Conservation (phyloP, 1,140 invertebrate genomes). For the Drosophila prosaltans region DNA sequence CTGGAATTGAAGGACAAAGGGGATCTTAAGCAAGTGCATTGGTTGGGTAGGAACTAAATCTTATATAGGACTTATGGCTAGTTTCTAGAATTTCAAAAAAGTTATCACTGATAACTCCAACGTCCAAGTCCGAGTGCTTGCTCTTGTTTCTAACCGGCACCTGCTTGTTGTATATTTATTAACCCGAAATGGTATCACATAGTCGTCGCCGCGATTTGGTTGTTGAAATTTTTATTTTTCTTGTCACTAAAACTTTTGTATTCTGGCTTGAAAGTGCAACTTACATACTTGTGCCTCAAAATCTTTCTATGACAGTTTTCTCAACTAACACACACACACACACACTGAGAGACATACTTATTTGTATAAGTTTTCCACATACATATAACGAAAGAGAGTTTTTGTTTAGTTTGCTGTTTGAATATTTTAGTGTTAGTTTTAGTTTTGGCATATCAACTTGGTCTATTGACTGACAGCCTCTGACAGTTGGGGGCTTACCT, state of each 20-base stretch:
- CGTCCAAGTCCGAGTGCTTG: too few relatives aligned
- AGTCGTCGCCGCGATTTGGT: neutral
- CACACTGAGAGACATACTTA: neutral
- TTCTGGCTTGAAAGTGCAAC: constrained; percentile 57
- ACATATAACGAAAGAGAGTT: constrained; percentile 32
- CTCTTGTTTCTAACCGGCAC: too few relatives aligned
- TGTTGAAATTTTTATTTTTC: neutral
- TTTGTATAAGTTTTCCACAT: constrained; percentile 1
- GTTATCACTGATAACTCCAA: too few relatives aligned
- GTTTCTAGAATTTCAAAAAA: too few relatives aligned
- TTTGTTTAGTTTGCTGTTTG: constrained; percentile 75
- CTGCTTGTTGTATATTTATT: neutral
- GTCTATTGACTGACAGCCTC: constrained; percentile 50
- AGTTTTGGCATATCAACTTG: constrained; percentile 71
- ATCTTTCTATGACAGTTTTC: constrained; percentile 74
- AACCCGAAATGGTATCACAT: neutral
- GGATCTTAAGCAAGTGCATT: too few relatives aligned
- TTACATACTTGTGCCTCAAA: constrained; percentile 74
- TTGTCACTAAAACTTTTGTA: constrained; percentile 55
- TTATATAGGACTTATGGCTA: too few relatives aligned
- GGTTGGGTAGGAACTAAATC: too few relatives aligned
- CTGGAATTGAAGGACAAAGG: neutral
- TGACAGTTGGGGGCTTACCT: constrained; percentile 55
- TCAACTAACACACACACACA: constrained; percentile 36
- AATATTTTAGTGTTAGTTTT: constrained; percentile 63